Conservation (phyloP, 1,140 invertebrate species). For the Rhagoletis pomonella region DNA sequence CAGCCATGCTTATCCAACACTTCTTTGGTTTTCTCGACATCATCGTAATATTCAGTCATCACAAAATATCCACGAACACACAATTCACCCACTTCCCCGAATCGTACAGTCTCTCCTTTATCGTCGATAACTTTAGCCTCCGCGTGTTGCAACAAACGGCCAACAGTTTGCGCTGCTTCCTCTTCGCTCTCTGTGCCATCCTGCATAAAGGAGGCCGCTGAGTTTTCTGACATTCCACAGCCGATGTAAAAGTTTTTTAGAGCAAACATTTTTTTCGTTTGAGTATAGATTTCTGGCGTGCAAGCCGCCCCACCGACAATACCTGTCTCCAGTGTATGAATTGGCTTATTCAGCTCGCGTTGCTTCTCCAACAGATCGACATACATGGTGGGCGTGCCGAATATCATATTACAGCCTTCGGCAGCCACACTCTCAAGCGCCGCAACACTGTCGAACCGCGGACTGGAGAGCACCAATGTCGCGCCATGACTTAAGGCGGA, state of each 20-base stretch:
- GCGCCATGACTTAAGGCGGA: conserved; percentile 78
- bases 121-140: conserved; percentile 87
- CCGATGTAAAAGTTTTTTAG: conserved; percentile 78
- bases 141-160: conserved; percentile 82
- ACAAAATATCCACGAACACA: conserved; percentile 84
- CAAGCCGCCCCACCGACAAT: conserved; percentile 85
- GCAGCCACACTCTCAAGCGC: conserved; percentile 79
- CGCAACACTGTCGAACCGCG: conserved; percentile 80
- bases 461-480: conserved; percentile 81
- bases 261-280: conserved; percentile 75
- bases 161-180: conserved; percentile 82
- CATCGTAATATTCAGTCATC: conserved; percentile 90
- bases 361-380: conserved; percentile 83
- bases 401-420: conserved; percentile 85
- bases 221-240: conserved; percentile 91
- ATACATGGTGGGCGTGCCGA: conserved; percentile 96
- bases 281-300: conserved; percentile 80
- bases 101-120: conserved; percentile 81
- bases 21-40: conserved; percentile 85
- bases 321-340: conserved; percentile 76
- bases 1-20: conserved; percentile 83
- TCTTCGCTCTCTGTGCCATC: conserved; percentile 79
- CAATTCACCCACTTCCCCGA: conserved; percentile 86
- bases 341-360: conserved; percentile 73
- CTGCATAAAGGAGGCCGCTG: conserved; percentile 82